Percentiles rank a stretch among this genome's conserved stretches.
Evolutionary conservation across 2,888 invertebrate genomes (phyloP).

Genomic region (Drosophila ezoana): DNA sequence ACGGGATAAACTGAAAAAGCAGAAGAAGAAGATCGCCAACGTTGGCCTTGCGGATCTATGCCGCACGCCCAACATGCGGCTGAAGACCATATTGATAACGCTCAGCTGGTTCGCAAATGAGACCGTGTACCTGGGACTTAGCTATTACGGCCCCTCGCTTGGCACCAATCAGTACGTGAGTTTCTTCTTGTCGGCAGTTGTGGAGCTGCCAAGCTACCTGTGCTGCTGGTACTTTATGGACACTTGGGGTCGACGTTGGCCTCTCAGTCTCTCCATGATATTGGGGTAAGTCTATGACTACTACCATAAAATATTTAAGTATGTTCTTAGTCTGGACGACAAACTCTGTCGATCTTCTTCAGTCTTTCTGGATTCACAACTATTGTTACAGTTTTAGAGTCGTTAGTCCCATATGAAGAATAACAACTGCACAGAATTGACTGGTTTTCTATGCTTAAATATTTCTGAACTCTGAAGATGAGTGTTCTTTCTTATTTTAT

Average conservation of each 20-base stretch:
- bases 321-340: too few relatives aligned
- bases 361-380: too few relatives aligned
- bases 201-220: constrained; percentile 95
- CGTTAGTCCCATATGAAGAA: too few relatives aligned
- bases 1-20: constrained; percentile 87
- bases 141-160: constrained; percentile 95
- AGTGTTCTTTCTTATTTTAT: constrained; percentile 87
- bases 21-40: constrained; percentile 85
- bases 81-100: constrained; percentile 94
- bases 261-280: constrained; percentile 93
- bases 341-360: too few relatives aligned
- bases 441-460: too few relatives aligned
- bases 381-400: too few relatives aligned
- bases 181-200: constrained; percentile 93
- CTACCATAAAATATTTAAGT: too few relatives aligned
- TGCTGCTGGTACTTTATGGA: constrained; percentile 96
- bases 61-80: constrained; percentile 94
- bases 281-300: constrained; percentile 87
- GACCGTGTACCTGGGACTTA: constrained; percentile 95
- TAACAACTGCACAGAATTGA: too few relatives aligned
- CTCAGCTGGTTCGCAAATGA: constrained; percentile 97
- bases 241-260: constrained; percentile 94
- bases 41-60: constrained; percentile 84
- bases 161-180: constrained; percentile 95
- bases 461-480: too few relatives aligned